Conservation (phyloP, 2,113 vertebrate species). For the Anas platyrhynchos region DNA sequence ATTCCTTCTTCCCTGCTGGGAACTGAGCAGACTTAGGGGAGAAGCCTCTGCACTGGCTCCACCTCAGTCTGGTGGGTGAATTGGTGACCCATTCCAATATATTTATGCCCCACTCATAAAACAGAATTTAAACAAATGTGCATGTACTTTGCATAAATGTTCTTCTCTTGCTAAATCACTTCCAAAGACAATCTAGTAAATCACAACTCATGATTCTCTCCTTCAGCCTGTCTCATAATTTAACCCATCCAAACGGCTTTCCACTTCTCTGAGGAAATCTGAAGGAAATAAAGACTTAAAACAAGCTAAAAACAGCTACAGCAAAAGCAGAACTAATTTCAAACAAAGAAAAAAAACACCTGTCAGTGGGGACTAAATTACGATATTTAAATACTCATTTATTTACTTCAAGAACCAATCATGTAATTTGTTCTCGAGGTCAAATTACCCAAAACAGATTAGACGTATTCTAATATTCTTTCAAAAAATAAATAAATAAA, state of each 20-base stretch:
- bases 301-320: neutral
- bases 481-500: neutral
- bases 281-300: neutral
- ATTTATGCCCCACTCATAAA: neutral
- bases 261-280: neutral
- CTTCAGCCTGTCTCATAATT: neutral
- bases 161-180: neutral
- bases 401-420: neutral
- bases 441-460: neutral
- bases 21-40: neutral
- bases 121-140: neutral
- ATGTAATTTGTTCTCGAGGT: neutral
- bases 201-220: neutral
- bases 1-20: neutral
- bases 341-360: neutral
- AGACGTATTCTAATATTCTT: neutral
- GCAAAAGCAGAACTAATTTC: neutral
- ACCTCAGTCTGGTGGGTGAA: neutral
- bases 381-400: neutral
- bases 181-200: neutral
- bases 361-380: neutral
- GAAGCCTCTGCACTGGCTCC: accelerated
- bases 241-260: neutral
- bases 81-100: neutral
- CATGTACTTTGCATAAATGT: neutral